Percentiles rank a stretch among this genome's conserved stretches.
phyloP scores from a whole-genome alignment of 2,888 invertebrate species.

The Arge pagana region DNA sequence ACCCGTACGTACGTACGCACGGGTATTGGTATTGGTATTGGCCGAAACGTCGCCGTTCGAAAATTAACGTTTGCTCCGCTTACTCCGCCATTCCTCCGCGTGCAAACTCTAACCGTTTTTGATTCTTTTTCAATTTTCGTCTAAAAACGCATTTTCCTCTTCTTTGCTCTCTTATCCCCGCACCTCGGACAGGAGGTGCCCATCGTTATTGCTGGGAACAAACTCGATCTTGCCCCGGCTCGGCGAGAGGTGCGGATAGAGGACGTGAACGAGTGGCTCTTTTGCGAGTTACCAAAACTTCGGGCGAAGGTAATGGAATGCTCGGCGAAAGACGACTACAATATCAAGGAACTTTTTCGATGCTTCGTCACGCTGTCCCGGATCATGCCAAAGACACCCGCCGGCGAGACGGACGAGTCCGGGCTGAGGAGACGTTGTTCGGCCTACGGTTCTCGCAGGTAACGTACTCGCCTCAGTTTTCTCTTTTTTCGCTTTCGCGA shows the following conservation, averaged over 20 bases:
- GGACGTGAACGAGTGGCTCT: constrained; percentile 82
- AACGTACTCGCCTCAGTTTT: constrained; percentile 20
- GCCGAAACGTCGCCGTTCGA: no score
- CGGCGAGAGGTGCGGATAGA: constrained; percentile 75
- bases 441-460: constrained; percentile 66
- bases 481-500: no score
- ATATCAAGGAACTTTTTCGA: constrained; percentile 80
- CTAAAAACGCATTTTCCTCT: no score
- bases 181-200: constrained; percentile 71
- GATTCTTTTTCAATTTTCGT: no score
- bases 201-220: constrained; percentile 86
- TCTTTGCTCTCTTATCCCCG: no score
- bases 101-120: no score
- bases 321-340: constrained; percentile 79
- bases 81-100: no score
- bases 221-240: constrained; percentile 75
- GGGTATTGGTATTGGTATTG: no score
- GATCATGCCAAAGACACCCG: constrained; percentile 64
- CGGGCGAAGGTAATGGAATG: constrained; percentile 78
- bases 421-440: constrained; percentile 75
- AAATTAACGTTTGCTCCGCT: no score
- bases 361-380: constrained; percentile 77
- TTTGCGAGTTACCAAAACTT: constrained; percentile 74
- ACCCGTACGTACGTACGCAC: no score
- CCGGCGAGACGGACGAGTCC: constrained; percentile 62